Conservation (phyloP, 2,888 invertebrate species). For the Lucinisca nassula region DNA sequence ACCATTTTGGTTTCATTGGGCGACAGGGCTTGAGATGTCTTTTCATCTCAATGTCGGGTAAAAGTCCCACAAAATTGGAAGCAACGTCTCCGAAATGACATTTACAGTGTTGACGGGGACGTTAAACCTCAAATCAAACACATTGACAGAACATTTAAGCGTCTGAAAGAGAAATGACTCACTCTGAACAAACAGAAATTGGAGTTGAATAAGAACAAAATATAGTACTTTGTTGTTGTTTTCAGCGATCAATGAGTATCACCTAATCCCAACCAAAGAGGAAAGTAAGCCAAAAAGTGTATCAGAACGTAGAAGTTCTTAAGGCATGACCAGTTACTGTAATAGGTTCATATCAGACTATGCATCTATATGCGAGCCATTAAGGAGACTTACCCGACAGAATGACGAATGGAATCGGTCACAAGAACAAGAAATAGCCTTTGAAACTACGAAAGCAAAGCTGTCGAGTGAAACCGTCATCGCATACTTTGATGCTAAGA, state of each 20-base stretch:
- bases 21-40: no score
- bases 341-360: conserved; percentile 72
- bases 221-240: conserved; percentile 65
- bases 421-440: conserved; percentile 59
- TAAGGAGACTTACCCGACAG: conserved; percentile 68
- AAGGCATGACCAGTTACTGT: conserved; percentile 74
- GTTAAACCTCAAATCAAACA: no score
- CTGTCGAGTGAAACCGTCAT: conserved; percentile 59
- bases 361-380: conserved; percentile 69
- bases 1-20: no score
- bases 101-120: no score
- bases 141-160: conserved; percentile 73
- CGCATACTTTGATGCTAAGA: conserved; percentile 26
- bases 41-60: no score
- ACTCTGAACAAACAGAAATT: conserved; percentile 82
- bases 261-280: conserved; percentile 67
- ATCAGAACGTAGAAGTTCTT: conserved; percentile 70
- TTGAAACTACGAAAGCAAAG: conserved; percentile 52
- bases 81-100: no score
- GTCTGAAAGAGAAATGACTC: conserved; percentile 55
- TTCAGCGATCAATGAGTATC: conserved; percentile 50
- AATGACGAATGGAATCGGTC: conserved; percentile 66
- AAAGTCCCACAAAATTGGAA: no score
- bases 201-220: conserved; percentile 42
- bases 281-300: conserved; percentile 58